These are phyloP conservation scores for Melanotaenia pygmaea DNA, from an alignment of 2,797 vertebrate genomes.

Conservation along the genomic window DNA sequence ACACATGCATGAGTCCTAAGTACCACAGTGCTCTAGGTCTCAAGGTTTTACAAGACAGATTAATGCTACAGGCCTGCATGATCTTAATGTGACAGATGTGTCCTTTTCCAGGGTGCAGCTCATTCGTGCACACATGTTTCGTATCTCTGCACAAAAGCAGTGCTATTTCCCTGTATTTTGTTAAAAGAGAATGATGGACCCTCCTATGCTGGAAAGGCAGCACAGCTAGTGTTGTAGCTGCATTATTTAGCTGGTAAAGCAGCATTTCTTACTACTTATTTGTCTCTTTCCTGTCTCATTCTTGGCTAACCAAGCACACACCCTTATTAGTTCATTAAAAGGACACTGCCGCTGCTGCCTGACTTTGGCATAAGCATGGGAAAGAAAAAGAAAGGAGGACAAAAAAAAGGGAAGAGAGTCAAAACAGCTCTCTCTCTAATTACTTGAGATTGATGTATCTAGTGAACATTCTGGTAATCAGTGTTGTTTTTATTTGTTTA, in stretches of 20 bases:
- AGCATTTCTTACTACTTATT: slow-evolving; percentile 53
- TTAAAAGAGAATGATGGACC: slow-evolving; percentile 51
- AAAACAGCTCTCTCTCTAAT: slow-evolving; percentile 75
- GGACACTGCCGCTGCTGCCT: slow-evolving; percentile 46
- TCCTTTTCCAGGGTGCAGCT: slow-evolving; percentile 63
- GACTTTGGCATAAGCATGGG: slow-evolving; percentile 54
- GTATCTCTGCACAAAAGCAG: slow-evolving; percentile 32
- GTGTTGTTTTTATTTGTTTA: slow-evolving; percentile 83
- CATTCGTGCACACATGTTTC: slow-evolving; percentile 22
- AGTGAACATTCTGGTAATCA: slow-evolving; percentile 79
- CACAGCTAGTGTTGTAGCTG: slow-evolving; percentile 33
- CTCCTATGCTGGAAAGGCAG: slow-evolving; percentile 25
- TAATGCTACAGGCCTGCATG: slow-evolving; percentile 67
- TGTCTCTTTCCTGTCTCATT: slow-evolving; percentile 68
- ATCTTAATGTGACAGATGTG: slow-evolving; percentile 77
- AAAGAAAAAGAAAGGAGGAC: slow-evolving; percentile 43
- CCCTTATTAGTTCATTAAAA: slow-evolving; percentile 79
- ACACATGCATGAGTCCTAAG: slow-evolving; percentile 38
- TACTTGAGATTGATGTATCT: slow-evolving; percentile 80
- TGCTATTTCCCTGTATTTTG: slow-evolving; percentile 38
- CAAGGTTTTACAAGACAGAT: slow-evolving; percentile 72
- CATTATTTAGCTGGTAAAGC: slow-evolving; percentile 66
- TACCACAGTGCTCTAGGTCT: slow-evolving; percentile 51
- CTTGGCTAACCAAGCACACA: slow-evolving; percentile 76
- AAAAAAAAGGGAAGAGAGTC: slow-evolving; percentile 59